Evolutionary conservation across 2,797 vertebrate genomes (phyloP).

Genomic region (Sebastes glaucus): DNA sequence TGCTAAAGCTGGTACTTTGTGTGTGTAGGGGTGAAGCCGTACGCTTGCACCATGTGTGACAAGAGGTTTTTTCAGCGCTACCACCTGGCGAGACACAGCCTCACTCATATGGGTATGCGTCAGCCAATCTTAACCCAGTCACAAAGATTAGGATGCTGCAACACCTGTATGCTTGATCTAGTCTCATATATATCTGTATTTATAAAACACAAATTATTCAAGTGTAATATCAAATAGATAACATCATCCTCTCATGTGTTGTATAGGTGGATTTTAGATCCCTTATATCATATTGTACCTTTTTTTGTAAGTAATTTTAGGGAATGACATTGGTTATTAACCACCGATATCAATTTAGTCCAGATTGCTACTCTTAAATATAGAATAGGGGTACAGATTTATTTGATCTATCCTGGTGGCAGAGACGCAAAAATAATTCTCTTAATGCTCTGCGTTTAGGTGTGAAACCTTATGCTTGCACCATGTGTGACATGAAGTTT

Average conservation of each 20-base stretch:
- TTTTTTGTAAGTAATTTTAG: conserved; percentile 48
- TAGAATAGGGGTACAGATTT: background rate
- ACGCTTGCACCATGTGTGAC: conserved; percentile 87
- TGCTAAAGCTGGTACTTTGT: conserved; percentile 84
- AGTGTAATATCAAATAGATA: conserved; percentile 42
- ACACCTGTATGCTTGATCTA: conserved; percentile 61
- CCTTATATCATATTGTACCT: conserved; percentile 27
- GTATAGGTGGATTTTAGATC: conserved; percentile 56
- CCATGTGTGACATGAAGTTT: conserved; percentile 88
- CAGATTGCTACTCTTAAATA: conserved; percentile 27
- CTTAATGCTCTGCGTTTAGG: conserved; percentile 84
- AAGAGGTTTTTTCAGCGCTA: conserved; percentile 86
- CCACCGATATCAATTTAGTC: conserved; percentile 74
- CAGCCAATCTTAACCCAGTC: conserved; percentile 75
- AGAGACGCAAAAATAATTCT: conserved; percentile 69
- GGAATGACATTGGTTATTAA: conserved; percentile 81
- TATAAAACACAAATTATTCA: conserved; percentile 29
- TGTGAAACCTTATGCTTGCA: conserved; percentile 86
- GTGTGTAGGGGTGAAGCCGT: conserved; percentile 84
- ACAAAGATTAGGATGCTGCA: conserved; percentile 69
- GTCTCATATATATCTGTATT: conserved; percentile 50
- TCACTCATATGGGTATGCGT: conserved; percentile 85
- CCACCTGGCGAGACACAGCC: conserved; percentile 86
- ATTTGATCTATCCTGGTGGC: conserved; percentile 33
- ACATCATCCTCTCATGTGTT: conserved; percentile 66